Conservation (phyloP, 2,797 vertebrate genomes). For the Spatula clypeata region DNA sequence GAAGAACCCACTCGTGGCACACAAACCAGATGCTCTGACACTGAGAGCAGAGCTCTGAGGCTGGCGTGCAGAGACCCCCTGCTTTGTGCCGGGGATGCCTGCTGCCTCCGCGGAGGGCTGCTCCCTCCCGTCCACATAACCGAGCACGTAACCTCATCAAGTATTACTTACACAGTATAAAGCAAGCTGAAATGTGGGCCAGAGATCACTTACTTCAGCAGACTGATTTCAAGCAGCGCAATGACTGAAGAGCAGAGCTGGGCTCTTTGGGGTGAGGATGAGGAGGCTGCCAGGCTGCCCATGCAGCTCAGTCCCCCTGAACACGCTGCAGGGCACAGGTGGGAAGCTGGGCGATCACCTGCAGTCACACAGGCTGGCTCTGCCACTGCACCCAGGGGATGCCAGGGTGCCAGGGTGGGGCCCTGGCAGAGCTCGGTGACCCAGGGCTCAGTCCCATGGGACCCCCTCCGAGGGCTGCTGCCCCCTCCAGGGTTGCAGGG, state of each 20-base stretch:
- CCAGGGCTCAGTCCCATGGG: too few species aligned
- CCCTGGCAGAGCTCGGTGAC: background rate
- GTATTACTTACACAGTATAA: accelerated
- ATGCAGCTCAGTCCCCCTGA: accelerated
- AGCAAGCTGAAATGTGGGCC: background rate
- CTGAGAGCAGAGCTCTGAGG: accelerated
- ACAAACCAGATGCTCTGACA: background rate
- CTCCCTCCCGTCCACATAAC: background rate
- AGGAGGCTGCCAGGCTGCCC: background rate
- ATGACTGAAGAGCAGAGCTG: background rate
- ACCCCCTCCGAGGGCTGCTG: too few species aligned
- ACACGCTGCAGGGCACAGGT: background rate
- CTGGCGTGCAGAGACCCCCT: background rate
- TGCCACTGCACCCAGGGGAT: background rate
- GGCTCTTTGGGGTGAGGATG: background rate
- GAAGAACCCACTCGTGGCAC: background rate
- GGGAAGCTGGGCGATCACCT: constrained; percentile 12
- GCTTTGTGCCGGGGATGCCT: accelerated
- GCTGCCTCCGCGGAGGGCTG: background rate
- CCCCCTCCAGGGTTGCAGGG: too few species aligned
- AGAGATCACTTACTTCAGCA: background rate
- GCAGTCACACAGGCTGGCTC: constrained; percentile 17
- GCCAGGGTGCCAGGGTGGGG: too few species aligned
- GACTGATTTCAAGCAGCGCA: background rate
- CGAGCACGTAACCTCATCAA: background rate